Evolutionary conservation across 2,113 vertebrate species (phyloP).

Genomic region (Phasianus colchicus): DNA sequence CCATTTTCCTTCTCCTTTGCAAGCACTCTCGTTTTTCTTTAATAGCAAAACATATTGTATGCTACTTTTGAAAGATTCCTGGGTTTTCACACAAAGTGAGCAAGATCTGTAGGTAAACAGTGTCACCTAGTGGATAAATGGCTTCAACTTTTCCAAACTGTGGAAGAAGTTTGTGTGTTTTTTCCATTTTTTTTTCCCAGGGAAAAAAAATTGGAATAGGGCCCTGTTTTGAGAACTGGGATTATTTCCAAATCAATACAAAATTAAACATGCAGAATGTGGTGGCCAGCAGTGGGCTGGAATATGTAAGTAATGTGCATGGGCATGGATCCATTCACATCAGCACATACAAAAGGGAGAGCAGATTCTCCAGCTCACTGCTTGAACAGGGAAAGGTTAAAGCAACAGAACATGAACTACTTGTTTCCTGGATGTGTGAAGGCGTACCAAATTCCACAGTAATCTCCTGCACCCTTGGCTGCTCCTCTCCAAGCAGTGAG

Average conservation of each 20-base stretch:
- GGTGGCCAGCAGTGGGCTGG: background rate
- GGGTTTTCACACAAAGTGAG: background rate
- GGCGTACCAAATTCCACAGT: background rate
- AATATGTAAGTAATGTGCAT: rapidly evolving
- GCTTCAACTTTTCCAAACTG: background rate
- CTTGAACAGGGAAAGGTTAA: background rate
- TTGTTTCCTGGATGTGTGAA: background rate
- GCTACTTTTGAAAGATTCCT: slow-evolving; percentile 50
- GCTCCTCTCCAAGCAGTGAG: background rate
- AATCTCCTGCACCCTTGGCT: background rate
- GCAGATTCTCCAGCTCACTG: background rate
- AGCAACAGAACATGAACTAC: background rate
- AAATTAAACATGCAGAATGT: background rate
- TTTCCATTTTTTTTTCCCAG: background rate
- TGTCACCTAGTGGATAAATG: slow-evolving; percentile 78
- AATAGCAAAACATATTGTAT: slow-evolving; percentile 40
- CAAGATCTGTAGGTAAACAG: slow-evolving; percentile 78
- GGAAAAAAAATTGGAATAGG: background rate
- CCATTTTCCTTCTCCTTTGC: slow-evolving; percentile 62
- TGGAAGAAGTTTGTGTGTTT: background rate
- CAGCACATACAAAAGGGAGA: background rate
- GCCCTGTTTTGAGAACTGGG: background rate
- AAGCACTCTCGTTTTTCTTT: slow-evolving; percentile 22
- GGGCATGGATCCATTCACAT: background rate
- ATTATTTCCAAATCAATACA: background rate